Base-by-base conservation (phyloP, 2,113 vertebrate species). In the Dasyurus viverrinus region DNA sequence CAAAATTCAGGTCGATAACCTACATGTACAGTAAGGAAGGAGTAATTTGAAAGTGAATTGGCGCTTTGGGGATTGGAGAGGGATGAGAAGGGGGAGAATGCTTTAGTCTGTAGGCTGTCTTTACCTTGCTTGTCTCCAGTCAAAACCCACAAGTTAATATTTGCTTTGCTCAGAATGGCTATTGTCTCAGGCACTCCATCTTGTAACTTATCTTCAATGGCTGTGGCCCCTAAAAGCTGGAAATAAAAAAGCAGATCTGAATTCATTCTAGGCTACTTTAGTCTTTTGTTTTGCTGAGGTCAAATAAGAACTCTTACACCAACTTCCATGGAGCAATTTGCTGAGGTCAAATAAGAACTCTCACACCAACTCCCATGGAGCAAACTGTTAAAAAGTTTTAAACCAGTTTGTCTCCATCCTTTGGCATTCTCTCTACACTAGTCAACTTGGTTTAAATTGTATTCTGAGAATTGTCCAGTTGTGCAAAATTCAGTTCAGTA, bases 51-150 rank as follows among this genome's bases (percentile, higher is more conserved):
- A 23, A n/a, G 68, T 42, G n/a, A n/a, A n/a, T 91, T 53, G 89
- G 92, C 53, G 54, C 68, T 68, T n/a, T 68, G 11, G 19, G 27
- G 68, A 16, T 60, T 3, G 47, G 89, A 52, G 50, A 52, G 50
- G 10, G 50, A 52, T 52, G 10, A 76, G 36, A 92, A 95, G 16
- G 93, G 27, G 91, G 89, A 9, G 2, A 26, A 26, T 60, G 26
- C 0, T 2, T 93, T 8, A 68, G 52, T n/a, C 19, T 24, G 47
- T 54, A 27, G 19, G 8, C 2, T 36, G 26, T 2, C 50, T 97
- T 94, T 97, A 99, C 99, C 99, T 98, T 99, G 99, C 96, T 99
- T 99, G 97, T 99, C 99, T 52, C 99, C 99, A 26, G 99, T 99
- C 89, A 99, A 98, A 95, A 99, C 99, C 99, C 99, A 99, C 92